Conservation (phyloP, 2,797 vertebrate genomes). For the Prunella strophiata region DNA sequence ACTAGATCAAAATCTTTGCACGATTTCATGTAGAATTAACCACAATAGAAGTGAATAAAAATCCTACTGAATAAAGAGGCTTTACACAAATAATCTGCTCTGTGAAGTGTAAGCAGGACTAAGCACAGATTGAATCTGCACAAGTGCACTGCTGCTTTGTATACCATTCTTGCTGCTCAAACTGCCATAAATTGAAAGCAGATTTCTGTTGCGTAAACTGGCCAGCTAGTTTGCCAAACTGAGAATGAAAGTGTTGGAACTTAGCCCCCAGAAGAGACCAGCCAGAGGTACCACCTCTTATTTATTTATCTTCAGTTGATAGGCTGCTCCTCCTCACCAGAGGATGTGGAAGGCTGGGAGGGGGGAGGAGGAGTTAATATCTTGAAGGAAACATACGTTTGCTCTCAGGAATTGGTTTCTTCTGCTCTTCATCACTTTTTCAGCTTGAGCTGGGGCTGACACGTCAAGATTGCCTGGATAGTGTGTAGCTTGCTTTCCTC, state of each 20-base stretch:
- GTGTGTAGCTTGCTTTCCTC: not conserved
- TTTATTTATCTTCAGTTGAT: not conserved
- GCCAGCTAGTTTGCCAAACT: not conserved
- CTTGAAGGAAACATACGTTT: not conserved
- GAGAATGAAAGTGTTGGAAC: slow-evolving; percentile 19
- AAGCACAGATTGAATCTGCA: not conserved
- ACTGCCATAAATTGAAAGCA: slow-evolving; percentile 53
- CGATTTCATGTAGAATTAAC: not conserved
- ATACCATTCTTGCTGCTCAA: not conserved
- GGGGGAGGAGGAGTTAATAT: not conserved
- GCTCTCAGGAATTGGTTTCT: not conserved
- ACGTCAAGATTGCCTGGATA: not conserved
- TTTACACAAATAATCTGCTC: not conserved
- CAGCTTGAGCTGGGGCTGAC: not conserved
- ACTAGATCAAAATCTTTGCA: not conserved
- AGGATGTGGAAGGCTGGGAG: not conserved
- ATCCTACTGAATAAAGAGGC: not conserved
- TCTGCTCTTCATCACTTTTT: slow-evolving; percentile 1
- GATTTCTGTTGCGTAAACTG: slow-evolving; percentile 20
- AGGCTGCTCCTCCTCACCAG: not conserved
- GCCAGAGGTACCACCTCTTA: not conserved
- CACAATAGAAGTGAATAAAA: not conserved
- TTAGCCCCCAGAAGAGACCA: not conserved
- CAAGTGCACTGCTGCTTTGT: not conserved
- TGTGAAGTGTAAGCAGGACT: not conserved